Percentiles rank a stretch among this genome's conserved stretches.
Conservation (phyloP, 2,888 invertebrate genomes). For the Zeuzera pyrina region DNA sequence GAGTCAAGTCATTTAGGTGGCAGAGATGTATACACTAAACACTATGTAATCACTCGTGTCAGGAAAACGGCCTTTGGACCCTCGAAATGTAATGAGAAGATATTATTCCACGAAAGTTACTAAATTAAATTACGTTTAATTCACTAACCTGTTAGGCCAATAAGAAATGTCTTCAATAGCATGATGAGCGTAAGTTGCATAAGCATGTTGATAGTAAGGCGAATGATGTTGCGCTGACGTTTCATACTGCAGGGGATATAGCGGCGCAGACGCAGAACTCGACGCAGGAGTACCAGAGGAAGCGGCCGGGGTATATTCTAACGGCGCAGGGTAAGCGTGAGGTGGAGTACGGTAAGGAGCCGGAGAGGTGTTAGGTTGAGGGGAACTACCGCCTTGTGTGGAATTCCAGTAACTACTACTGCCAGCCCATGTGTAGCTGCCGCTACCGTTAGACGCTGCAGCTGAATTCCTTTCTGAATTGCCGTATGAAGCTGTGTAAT, state of each 20-base stretch:
- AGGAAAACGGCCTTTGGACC: too few relatives aligned
- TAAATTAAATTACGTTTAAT: too few relatives aligned
- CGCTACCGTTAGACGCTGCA: conserved; percentile 39
- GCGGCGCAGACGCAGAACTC: conserved; percentile 43
- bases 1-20: too few relatives aligned
- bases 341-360: conserved; percentile 61
- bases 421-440: conserved; percentile 58
- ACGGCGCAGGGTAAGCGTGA: conserved; percentile 56
- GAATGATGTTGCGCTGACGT: conserved; percentile 55
- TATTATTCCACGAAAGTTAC: too few relatives aligned
- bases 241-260: conserved; percentile 61
- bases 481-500: conserved; percentile 48
- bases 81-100: too few relatives aligned
- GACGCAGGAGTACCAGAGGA: conserved; percentile 41
- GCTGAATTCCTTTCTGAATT: conserved; percentile 47
- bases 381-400: conserved; percentile 49
- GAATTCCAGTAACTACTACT: conserved; percentile 58
- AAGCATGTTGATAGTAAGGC: conserved; percentile 63
- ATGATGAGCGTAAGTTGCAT: conserved; percentile 62
- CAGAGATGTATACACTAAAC: too few relatives aligned
- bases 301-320: conserved; percentile 52
- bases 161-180: conserved; percentile 65
- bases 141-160: conserved; percentile 56
- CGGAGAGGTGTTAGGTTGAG: conserved; percentile 53
- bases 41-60: too few relatives aligned